A percentile compares a stretch with the other conserved stretches of the same genome.
Conservation (phyloP, 2,888 invertebrate genomes). For the Empis livida region DNA sequence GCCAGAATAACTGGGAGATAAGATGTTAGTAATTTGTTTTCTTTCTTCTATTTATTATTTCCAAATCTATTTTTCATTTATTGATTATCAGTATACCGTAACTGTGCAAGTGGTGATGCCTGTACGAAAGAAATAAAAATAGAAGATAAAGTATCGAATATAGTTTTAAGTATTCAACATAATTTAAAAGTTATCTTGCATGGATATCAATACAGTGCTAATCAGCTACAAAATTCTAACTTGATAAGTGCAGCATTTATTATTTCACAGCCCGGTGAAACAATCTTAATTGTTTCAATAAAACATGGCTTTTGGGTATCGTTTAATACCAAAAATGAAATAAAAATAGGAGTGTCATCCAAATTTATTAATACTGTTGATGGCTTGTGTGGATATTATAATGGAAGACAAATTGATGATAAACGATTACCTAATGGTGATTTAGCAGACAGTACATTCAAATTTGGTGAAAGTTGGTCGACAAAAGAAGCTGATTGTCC, state of each 20-base stretch:
- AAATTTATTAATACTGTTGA: conserved; percentile 51
- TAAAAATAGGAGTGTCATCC: conserved; percentile 56
- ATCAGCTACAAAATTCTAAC: conserved; percentile 31
- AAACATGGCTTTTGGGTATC: conserved; percentile 61
- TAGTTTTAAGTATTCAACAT: conserved; percentile 36
- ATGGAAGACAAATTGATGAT: conserved; percentile 53
- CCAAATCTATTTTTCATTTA: neutral
- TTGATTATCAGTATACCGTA: conserved; percentile 43
- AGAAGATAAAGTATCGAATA: conserved; percentile 43
- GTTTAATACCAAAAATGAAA: conserved; percentile 53
- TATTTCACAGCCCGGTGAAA: conserved; percentile 54
- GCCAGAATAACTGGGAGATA: conserved; percentile 54
- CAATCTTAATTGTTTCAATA: conserved; percentile 52
- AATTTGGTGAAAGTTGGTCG: conserved; percentile 69
- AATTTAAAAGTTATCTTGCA: conserved; percentile 55
- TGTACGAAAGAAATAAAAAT: conserved; percentile 54
- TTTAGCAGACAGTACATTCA: conserved; percentile 45
- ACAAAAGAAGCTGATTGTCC: conserved; percentile 42
- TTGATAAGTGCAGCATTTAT: conserved; percentile 42
- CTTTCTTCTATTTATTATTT: neutral
- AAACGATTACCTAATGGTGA: conserved; percentile 55
- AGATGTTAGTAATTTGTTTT: conserved; percentile 41
- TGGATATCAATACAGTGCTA: conserved; percentile 41
- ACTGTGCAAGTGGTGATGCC: conserved; percentile 42
- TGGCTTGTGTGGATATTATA: conserved; percentile 69